A percentile compares a stretch with the other conserved stretches of the same genome.
These are phyloP conservation scores for Xenopus borealis DNA, from an alignment of 2,113 vertebrate genomes.

Conservation along the genomic window DNA sequence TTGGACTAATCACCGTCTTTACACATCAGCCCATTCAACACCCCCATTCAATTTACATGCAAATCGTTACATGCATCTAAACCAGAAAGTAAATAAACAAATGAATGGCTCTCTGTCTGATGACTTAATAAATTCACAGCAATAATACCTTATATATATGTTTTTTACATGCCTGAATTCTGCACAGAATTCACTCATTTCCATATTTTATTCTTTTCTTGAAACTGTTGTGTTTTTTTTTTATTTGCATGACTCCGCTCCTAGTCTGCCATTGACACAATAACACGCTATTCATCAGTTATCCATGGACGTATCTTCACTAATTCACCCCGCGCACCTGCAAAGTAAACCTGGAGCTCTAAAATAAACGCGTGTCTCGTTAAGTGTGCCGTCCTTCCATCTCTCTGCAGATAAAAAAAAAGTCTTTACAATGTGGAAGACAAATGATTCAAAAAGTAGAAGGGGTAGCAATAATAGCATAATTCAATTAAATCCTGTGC, in stretches of 20 bases:
- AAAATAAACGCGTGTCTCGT: conserved; percentile 55
- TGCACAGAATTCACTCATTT: too few relatives aligned
- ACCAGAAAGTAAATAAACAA: neutral
- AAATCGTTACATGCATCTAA: neutral
- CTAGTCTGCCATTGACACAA: too few relatives aligned
- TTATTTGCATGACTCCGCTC: too few relatives aligned
- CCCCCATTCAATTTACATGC: neutral
- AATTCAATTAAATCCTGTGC: conserved; percentile 80
- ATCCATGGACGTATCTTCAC: conserved; percentile 41
- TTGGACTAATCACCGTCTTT: neutral
- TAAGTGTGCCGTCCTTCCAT: conserved; percentile 52
- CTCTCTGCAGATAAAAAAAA: conserved; percentile 47
- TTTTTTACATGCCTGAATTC: too few relatives aligned
- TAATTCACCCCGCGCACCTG: conserved; percentile 60
- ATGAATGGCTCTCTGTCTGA: neutral
- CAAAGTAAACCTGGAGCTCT: conserved; percentile 49
- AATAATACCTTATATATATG: too few relatives aligned
- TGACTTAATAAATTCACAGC: too few relatives aligned
- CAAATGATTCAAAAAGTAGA: conserved; percentile 76
- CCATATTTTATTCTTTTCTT: too few relatives aligned
- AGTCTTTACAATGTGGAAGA: conserved; percentile 65
- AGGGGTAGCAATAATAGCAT: conserved; percentile 63
- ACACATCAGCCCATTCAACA: neutral
- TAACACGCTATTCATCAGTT: conserved; percentile 18
- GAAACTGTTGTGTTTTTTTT: too few relatives aligned